These are phyloP conservation scores for Agonum fuliginosum DNA, from an alignment of 2,888 invertebrate species.

Conservation along the genomic window DNA sequence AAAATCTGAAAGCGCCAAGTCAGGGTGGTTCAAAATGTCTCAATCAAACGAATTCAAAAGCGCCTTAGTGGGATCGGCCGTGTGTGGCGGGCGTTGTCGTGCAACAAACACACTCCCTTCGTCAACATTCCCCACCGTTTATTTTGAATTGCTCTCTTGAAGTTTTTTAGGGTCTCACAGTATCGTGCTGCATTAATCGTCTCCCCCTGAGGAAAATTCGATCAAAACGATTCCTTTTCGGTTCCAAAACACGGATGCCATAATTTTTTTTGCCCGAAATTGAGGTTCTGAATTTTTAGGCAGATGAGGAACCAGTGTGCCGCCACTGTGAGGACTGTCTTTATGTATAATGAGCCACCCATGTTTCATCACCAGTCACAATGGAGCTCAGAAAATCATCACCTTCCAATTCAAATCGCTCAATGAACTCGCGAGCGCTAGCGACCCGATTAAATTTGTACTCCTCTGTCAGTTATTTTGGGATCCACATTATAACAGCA, in stretches of 20 bases:
- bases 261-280: background rate
- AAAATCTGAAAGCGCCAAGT: background rate
- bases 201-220: background rate
- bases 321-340: slow-evolving; percentile 38
- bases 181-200: background rate
- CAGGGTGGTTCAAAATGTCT: no score
- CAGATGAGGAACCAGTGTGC: background rate
- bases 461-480: slow-evolving; percentile 58
- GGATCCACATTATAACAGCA: no score
- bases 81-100: no score
- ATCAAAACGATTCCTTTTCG: background rate
- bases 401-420: slow-evolving; percentile 71
- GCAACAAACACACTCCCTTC: no score
- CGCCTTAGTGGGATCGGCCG: no score
- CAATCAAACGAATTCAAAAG: no score
- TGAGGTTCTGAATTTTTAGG: no score
- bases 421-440: background rate
- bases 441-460: slow-evolving; percentile 31
- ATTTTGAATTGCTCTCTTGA: background rate
- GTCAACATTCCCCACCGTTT: no score
- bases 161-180: background rate
- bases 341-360: slow-evolving; percentile 60
- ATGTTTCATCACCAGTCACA: slow-evolving; percentile 61
- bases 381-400: slow-evolving; percentile 58
- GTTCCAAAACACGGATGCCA: background rate